phyloP scores from a whole-genome alignment of 2,888 invertebrate genomes.

The Platycnemis pennipes region DNA sequence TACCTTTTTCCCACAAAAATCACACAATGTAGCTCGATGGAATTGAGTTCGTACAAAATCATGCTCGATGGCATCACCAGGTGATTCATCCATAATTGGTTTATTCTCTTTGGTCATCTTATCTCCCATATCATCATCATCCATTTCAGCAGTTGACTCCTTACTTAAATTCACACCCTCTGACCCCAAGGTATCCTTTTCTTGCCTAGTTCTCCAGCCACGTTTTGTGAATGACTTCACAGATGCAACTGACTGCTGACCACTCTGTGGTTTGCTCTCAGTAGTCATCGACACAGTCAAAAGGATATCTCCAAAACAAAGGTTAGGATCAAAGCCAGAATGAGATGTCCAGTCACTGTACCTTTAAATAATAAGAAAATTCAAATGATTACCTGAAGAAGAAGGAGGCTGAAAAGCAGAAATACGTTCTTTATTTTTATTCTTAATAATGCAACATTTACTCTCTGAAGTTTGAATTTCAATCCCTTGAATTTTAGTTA shows the following conservation, averaged over 20 bases:
- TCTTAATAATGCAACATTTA: too few relatives aligned
- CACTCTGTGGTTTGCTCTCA: slow-evolving; percentile 75
- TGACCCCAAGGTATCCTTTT: slow-evolving; percentile 59
- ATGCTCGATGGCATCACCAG: slow-evolving; percentile 75
- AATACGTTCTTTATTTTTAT: background rate
- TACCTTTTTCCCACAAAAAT: slow-evolving; percentile 96
- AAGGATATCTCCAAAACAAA: slow-evolving; percentile 95
- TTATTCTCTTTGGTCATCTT: slow-evolving; percentile 46
- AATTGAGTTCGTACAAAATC: slow-evolving; percentile 95
- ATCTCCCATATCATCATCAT: slow-evolving; percentile 47
- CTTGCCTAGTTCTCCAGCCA: slow-evolving; percentile 75
- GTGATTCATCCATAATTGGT: background rate
- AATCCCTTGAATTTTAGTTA: too few relatives aligned
- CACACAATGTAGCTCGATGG: slow-evolving; percentile 93
- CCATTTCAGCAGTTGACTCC: background rate
- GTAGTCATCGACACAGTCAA: slow-evolving; percentile 80
- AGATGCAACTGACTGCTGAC: slow-evolving; percentile 76
- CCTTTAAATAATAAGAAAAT: background rate
- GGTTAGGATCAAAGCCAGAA: slow-evolving; percentile 94
- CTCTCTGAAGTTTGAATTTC: too few relatives aligned
- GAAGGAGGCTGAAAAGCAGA: background rate
- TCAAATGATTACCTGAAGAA: background rate
- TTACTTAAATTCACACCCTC: slow-evolving; percentile 39
- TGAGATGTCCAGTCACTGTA: slow-evolving; percentile 78
- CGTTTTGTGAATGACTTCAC: slow-evolving; percentile 28